Evolutionary conservation across 2,888 invertebrate species (phyloP).

Genomic region (Metellina segmentata): DNA sequence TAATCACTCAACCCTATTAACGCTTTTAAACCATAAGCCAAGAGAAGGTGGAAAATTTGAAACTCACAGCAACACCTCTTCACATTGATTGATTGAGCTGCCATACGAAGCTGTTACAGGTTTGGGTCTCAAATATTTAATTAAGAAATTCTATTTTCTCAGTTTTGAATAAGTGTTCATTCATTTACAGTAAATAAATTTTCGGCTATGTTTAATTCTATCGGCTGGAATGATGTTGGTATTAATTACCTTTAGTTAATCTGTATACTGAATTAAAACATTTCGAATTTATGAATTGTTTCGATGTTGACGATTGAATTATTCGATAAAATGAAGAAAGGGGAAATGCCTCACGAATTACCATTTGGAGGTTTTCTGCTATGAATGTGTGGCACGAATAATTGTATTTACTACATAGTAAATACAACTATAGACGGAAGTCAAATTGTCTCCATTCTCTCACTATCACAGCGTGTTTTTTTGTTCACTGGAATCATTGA

Average conservation of each 20-base stretch:
- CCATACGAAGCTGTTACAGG: slow-evolving; percentile 68
- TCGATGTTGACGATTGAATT: not conserved
- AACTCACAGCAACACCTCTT: slow-evolving; percentile 59
- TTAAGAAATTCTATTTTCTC: slow-evolving; percentile 72
- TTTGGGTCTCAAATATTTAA: slow-evolving; percentile 68
- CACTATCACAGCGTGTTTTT: too few relatives aligned
- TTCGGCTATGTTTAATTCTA: slow-evolving; percentile 33
- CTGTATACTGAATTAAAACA: not conserved
- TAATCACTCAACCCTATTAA: slow-evolving; percentile 64
- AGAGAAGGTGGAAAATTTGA: slow-evolving; percentile 62
- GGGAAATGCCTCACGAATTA: too few relatives aligned
- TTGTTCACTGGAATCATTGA: too few relatives aligned
- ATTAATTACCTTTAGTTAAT: slow-evolving; percentile 25
- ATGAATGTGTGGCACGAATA: too few relatives aligned
- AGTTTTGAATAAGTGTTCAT: slow-evolving; percentile 58
- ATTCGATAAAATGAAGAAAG: too few relatives aligned
- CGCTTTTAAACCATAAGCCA: slow-evolving; percentile 52
- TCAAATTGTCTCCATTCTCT: too few relatives aligned
- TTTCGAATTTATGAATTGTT: not conserved
- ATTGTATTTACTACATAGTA: too few relatives aligned
- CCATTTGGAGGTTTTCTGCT: too few relatives aligned
- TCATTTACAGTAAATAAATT: slow-evolving; percentile 63
- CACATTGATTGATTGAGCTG: slow-evolving; percentile 72
- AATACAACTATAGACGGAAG: too few relatives aligned
- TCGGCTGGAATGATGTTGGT: slow-evolving; percentile 9